Evolutionary conservation across 1,140 invertebrate genomes (phyloP).

Genomic region (Colletes gigas): DNA sequence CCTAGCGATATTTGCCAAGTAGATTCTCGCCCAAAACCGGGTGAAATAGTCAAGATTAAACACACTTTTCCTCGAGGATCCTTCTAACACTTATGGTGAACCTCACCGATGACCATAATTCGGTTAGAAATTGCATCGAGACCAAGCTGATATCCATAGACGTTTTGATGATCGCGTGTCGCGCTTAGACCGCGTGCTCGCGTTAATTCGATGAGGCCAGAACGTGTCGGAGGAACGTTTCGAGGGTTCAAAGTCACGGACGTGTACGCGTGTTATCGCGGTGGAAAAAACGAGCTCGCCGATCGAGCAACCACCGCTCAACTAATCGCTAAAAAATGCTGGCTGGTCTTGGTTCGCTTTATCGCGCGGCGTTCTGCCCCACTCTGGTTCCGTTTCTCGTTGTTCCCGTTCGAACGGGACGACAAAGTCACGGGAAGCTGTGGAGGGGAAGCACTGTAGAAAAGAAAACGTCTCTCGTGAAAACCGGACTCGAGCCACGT

Average conservation of each 20-base stretch:
- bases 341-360: constrained; percentile 17
- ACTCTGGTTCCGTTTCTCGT: constrained; percentile 28
- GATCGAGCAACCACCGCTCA: constrained; percentile 40
- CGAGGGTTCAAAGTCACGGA: constrained; percentile 31
- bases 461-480: neutral
- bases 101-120: neutral
- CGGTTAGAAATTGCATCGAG: neutral
- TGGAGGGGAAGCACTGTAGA: no score
- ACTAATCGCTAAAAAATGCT: constrained; percentile 61
- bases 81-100: no score
- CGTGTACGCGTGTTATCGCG: neutral
- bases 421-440: constrained; percentile 19
- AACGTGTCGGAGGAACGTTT: neutral
- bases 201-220: neutral
- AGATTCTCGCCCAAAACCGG: no score
- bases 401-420: constrained; percentile 4
- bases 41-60: no score
- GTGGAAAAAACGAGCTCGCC: neutral
- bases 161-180: no score
- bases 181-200: no score
- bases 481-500: constrained; percentile 13
- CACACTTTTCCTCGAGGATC: no score
- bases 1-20: no score
- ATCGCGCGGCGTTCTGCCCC: constrained; percentile 34
- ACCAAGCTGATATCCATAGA: neutral